Base-by-base conservation (phyloP, 2,797 vertebrate genomes). In the Hypotaenidia okinawae region DNA sequence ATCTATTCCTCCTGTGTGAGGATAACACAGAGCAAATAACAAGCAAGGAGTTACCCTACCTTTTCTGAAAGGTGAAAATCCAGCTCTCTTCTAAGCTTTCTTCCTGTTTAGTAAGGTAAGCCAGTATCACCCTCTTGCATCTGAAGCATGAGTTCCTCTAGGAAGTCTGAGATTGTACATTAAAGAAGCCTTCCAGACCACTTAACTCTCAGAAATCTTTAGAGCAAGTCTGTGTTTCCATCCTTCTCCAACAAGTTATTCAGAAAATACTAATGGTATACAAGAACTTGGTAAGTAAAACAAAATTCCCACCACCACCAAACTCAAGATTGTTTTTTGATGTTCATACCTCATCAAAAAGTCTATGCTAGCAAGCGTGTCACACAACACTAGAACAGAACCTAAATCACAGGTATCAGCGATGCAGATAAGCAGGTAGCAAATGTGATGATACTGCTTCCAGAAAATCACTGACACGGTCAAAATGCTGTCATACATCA, bases 271-370 rank as follows among this genome's bases (percentile, higher is more conserved):
- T n/a, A 72, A 33, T 2, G 33, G 8, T 4, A 57, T 3, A 23
- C 3, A 64, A 75, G 75, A 64, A 32, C 5, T 22, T 16, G 5
- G 13, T 35, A 68, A 80, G 23, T 57, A 63, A 54, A 35, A 75
- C 57, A 54, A 54, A 73, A 67, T 33, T 28, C 32, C 28, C 18
- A 78, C 22, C 45, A 47, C 21, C 21, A 25, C 21, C 47, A 63
- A 88, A n/a, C 2, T 2, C 33, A 5, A 5, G 3, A 35, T 16
- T 41, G 2, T 2, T 54, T 80, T 84, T 47, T 8, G 0, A 32
- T 63, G 87, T 78, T 67, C 1, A 0, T 23, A 15, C 37, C 25
- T 51, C 22, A 57, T 32, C 13, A 49, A 45, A 68, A 76, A 35
- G 1, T 7, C 14, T 11, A 45, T 7, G 28, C 6, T 24, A 66